Evolutionary conservation across 2,113 vertebrate genomes (phyloP).

Genomic region (Notothenia coriiceps): DNA sequence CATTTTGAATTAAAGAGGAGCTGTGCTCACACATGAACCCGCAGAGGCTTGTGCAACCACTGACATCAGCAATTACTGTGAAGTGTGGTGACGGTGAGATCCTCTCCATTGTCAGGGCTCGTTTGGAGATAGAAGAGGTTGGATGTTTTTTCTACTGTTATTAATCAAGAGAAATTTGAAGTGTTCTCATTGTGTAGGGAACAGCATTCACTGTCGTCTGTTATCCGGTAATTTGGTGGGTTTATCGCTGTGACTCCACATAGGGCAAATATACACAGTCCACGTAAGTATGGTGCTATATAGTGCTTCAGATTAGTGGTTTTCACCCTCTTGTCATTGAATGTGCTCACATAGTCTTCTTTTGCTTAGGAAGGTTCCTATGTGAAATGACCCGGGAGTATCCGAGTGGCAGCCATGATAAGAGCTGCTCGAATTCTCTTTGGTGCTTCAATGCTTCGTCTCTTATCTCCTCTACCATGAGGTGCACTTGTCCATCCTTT

Average conservation of each 20-base stretch:
- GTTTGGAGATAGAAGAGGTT: conserved; percentile 41
- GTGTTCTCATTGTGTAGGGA: conserved; percentile 4
- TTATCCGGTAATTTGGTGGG: conserved; percentile 5
- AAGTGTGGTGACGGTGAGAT: conserved; percentile 33
- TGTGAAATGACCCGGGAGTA: no score
- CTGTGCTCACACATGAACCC: conserved; percentile 22
- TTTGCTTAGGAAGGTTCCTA: no score
- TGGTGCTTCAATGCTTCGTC: no score
- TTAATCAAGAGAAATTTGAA: conserved; percentile 46
- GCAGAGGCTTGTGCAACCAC: conserved; percentile 22
- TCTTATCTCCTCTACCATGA: no score
- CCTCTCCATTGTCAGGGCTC: conserved; percentile 43
- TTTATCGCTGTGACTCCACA: conserved; percentile 3
- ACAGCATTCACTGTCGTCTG: conserved; percentile 8
- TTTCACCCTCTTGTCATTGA: conserved; percentile 5
- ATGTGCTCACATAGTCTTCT: no score
- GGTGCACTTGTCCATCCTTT: no score
- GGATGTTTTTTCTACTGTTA: conserved; percentile 14
- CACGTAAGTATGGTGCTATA: neutral
- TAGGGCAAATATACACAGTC: neutral
- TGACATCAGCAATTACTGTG: conserved; percentile 50
- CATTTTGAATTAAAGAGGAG: conserved; percentile 53
- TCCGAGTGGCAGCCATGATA: no score
- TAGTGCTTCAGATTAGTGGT: neutral
- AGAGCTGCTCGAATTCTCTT: no score